Evolutionary conservation across 2,888 invertebrate species (phyloP).

Genomic region (Aphelenchoides bicaudatus): DNA sequence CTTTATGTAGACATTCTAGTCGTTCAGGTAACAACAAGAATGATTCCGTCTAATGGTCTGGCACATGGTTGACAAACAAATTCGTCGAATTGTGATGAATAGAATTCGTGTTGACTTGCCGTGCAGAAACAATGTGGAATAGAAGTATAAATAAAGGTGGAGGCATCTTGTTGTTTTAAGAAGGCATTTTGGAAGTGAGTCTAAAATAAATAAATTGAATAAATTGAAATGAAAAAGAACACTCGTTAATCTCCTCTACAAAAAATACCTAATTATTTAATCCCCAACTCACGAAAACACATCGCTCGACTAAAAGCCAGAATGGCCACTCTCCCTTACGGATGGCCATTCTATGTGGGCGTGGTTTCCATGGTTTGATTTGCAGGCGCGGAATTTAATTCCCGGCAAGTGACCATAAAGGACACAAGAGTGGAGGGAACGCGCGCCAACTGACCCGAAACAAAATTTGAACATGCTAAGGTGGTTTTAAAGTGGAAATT

Average conservation of each 20-base stretch:
- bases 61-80: slow-evolving; percentile 23
- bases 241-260: not conserved
- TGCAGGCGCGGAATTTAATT: no score
- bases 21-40: slow-evolving; percentile 61
- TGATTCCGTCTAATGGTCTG: slow-evolving; percentile 20
- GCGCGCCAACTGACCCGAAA: no score
- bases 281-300: not conserved
- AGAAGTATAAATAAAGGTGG: not conserved
- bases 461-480: no score
- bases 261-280: not conserved
- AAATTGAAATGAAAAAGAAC: not conserved
- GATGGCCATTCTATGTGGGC: no score
- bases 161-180: not conserved
- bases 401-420: no score
- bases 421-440: no score
- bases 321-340: no score
- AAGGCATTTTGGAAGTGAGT: not conserved
- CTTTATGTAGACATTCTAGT: slow-evolving; percentile 49
- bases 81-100: no score
- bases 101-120: no score
- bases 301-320: no score
- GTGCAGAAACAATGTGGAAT: slow-evolving; percentile 2
- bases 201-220: not conserved
- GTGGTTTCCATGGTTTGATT: no score
- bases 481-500: no score